Percentiles rank a stretch among this genome's conserved stretches.
phyloP scores from a whole-genome alignment of 2,888 invertebrate genomes.

The Parnassius glacialis region DNA sequence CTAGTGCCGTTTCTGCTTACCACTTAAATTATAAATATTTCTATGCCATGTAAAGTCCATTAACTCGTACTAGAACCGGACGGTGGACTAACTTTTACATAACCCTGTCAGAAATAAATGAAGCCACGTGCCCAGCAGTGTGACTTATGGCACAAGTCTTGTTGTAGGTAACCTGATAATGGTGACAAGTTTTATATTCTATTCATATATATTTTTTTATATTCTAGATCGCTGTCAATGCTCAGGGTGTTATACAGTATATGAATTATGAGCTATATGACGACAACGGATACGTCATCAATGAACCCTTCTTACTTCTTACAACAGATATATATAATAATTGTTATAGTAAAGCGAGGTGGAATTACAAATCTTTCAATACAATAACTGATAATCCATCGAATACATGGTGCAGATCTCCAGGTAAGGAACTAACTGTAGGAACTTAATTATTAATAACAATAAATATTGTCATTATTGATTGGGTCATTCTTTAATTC shows the following conservation, averaged over 20 bases:
- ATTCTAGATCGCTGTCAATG: conserved; percentile 65
- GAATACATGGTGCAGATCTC: conserved; percentile 42
- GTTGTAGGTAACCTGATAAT: no score
- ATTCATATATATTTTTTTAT: no score
- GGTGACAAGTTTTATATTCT: no score
- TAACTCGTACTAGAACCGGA: no score
- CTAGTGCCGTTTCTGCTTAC: neutral
- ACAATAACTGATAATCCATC: conserved; percentile 44
- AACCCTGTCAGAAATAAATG: no score
- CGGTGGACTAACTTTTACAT: no score
- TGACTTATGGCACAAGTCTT: no score
- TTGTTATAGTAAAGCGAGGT: conserved; percentile 76
- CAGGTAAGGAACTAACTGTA: conserved; percentile 33
- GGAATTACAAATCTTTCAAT: conserved; percentile 44
- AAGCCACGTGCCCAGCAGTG: no score
- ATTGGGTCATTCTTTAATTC: neutral
- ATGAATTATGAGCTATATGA: conserved; percentile 71
- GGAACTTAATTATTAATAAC: neutral
- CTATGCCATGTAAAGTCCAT: no score
- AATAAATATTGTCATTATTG: neutral
- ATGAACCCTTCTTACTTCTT: conserved; percentile 62
- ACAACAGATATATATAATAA: conserved; percentile 35
- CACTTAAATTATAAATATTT: no score
- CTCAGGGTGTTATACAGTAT: conserved; percentile 82
- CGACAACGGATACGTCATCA: conserved; percentile 70